These are phyloP conservation scores for Siderastrea radians DNA, from an alignment of 92 coral and sea anemone genomes.

Conservation along the genomic window DNA sequence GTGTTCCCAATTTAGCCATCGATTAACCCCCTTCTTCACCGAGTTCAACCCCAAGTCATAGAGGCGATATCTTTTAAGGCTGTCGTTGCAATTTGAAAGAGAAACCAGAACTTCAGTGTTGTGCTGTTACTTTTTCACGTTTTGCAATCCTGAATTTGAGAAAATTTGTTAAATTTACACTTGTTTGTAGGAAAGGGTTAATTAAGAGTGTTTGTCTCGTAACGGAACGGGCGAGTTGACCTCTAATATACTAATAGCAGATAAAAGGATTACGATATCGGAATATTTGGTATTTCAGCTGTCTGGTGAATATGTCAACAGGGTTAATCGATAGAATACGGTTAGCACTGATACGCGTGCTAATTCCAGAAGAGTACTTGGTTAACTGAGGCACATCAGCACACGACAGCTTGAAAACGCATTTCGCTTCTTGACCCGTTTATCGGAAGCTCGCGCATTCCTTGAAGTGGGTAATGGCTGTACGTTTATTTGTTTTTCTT, in stretches of 20 bases:
- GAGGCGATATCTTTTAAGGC: background rate
- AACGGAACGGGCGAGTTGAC: slow-evolving; percentile 43
- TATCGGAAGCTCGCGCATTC: slow-evolving; percentile 15
- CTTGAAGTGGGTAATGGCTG: slow-evolving; percentile 14
- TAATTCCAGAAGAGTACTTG: slow-evolving; percentile 19
- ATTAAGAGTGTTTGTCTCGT: background rate
- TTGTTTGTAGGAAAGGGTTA: background rate
- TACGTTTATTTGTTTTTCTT: slow-evolving; percentile 23
- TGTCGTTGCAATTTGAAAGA: no score
- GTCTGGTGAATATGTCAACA: slow-evolving; percentile 13
- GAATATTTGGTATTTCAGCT: slow-evolving; percentile 39
- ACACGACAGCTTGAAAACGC: slow-evolving; percentile 22
- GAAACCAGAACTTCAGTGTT: no score
- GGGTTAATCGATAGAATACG: slow-evolving; percentile 21
- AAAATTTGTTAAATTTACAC: background rate
- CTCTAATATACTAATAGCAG: slow-evolving; percentile 20
- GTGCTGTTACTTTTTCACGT: no score
- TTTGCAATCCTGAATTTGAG: background rate
- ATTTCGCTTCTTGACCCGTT: slow-evolving; percentile 3
- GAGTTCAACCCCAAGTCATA: background rate
- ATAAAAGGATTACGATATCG: slow-evolving; percentile 47
- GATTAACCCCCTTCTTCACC: background rate
- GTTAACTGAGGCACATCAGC: slow-evolving; percentile 2
- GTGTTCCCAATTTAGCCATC: slow-evolving; percentile 1
- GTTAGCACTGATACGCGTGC: background rate